Evolutionary conservation across 2,888 invertebrate genomes (phyloP).

Genomic region (Choristoneura rosaceana): DNA sequence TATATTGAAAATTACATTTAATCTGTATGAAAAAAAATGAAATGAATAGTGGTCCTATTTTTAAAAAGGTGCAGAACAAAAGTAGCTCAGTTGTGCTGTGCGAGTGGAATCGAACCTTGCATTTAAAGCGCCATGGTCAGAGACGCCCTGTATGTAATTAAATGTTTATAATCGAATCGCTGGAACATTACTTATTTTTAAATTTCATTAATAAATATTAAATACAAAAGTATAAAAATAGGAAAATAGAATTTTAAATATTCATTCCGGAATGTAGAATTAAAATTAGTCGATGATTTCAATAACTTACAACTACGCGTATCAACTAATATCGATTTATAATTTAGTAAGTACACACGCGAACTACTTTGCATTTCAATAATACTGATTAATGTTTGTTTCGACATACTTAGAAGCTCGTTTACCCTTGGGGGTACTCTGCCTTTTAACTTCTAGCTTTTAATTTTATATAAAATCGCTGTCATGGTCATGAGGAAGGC

Average conservation of each 20-base stretch:
- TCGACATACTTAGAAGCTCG: slow-evolving; percentile 30
- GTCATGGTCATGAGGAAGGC: slow-evolving; percentile 25
- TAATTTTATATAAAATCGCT: slow-evolving; percentile 6
- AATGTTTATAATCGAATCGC: not conserved
- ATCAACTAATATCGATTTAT: slow-evolving; percentile 39
- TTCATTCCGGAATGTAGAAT: slow-evolving; percentile 40
- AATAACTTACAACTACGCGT: slow-evolving; percentile 33
- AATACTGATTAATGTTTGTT: slow-evolving; percentile 56
- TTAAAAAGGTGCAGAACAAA: too few relatives aligned
- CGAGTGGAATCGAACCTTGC: too few relatives aligned
- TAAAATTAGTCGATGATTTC: slow-evolving; percentile 32
- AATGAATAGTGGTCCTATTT: too few relatives aligned
- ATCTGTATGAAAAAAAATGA: too few relatives aligned
- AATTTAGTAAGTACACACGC: slow-evolving; percentile 46
- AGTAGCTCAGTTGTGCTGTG: too few relatives aligned
- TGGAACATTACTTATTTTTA: not conserved
- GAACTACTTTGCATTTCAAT: slow-evolving; percentile 43
- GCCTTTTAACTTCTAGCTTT: not conserved
- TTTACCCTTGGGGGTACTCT: not conserved
- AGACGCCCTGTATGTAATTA: not conserved
- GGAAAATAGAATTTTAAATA: slow-evolving; percentile 33
- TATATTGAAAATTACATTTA: too few relatives aligned
- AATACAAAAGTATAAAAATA: slow-evolving; percentile 39
- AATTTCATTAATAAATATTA: slow-evolving; percentile 35
- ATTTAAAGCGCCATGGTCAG: too few relatives aligned